These are phyloP conservation scores for Ambastaia sidthimunki DNA, from an alignment of 2,797 vertebrate species.

Conservation along the genomic window DNA sequence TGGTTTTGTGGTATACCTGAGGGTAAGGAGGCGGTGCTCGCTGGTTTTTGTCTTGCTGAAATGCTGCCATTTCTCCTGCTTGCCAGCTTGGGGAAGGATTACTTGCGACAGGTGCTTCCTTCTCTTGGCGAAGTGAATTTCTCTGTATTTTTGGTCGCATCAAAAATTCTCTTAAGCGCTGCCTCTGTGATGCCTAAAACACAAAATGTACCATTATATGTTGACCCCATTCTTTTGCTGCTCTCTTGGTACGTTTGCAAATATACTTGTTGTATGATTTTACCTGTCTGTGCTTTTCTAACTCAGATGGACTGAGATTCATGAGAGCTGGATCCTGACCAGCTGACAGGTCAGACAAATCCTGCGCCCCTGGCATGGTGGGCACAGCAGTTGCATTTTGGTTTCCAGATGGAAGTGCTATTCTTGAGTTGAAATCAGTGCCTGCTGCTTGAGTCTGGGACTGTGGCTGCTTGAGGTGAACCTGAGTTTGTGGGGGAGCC, in stretches of 20 bases:
- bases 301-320: slow-evolving; percentile 87
- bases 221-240: slow-evolving; percentile 33
- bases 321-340: slow-evolving; percentile 84
- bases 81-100: slow-evolving; percentile 80
- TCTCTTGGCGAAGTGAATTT: slow-evolving; percentile 91
- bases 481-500: slow-evolving; percentile 73
- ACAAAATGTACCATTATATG: slow-evolving; percentile 19
- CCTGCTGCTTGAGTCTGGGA: slow-evolving; percentile 80
- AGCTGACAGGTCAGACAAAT: slow-evolving; percentile 82
- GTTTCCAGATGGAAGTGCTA: slow-evolving; percentile 75
- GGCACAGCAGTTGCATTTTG: slow-evolving; percentile 80
- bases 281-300: slow-evolving; percentile 96
- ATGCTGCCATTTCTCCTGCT: slow-evolving; percentile 80
- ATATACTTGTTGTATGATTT: background rate
- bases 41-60: slow-evolving; percentile 83
- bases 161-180: slow-evolving; percentile 90
- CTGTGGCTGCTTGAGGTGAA: slow-evolving; percentile 80
- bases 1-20: too few species aligned
- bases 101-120: slow-evolving; percentile 85
- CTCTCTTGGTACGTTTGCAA: background rate
- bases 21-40: slow-evolving; percentile 89
- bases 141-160: slow-evolving; percentile 96
- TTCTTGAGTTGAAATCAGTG: slow-evolving; percentile 75
- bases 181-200: slow-evolving; percentile 77
- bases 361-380: slow-evolving; percentile 75